Evolutionary conservation across 2,113 vertebrate genomes (phyloP).

Genomic region (Perca fluviatilis): DNA sequence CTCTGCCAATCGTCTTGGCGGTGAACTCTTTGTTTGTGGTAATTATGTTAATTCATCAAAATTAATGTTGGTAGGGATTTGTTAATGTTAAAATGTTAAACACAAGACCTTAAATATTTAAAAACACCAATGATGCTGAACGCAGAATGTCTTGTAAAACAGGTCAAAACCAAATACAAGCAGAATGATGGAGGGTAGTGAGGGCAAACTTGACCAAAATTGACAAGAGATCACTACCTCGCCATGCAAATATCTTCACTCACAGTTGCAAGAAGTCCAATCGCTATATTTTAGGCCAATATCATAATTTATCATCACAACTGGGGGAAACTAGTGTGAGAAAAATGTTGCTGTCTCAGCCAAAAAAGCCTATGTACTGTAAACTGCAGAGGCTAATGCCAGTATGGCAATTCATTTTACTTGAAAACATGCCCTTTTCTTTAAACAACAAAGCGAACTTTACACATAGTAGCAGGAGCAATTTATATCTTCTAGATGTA

Average conservation of each 20-base stretch:
- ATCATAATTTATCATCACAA: background rate
- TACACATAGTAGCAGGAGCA: background rate
- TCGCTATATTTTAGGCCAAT: too few relatives aligned
- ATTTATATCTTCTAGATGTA: background rate
- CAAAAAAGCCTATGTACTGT: background rate
- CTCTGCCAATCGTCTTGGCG: constrained; percentile 53
- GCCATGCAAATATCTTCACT: background rate
- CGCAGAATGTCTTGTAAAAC: background rate
- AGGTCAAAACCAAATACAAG: background rate
- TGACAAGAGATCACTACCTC: background rate
- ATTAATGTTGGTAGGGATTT: background rate
- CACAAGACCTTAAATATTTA: background rate
- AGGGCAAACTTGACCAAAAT: background rate
- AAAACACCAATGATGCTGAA: constrained; percentile 2
- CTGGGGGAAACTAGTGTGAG: background rate
- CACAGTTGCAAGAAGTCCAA: background rate
- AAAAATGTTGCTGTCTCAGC: background rate
- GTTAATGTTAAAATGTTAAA: constrained; percentile 1
- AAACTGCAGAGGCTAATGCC: background rate
- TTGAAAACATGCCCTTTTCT: background rate
- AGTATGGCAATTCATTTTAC: background rate
- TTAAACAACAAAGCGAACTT: background rate
- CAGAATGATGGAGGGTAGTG: background rate
- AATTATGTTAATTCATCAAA: constrained; percentile 13
- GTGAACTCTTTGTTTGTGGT: constrained; percentile 19